These are phyloP conservation scores for Drosophila lacertosa DNA, from an alignment of 1,140 invertebrate species.

Conservation along the genomic window DNA sequence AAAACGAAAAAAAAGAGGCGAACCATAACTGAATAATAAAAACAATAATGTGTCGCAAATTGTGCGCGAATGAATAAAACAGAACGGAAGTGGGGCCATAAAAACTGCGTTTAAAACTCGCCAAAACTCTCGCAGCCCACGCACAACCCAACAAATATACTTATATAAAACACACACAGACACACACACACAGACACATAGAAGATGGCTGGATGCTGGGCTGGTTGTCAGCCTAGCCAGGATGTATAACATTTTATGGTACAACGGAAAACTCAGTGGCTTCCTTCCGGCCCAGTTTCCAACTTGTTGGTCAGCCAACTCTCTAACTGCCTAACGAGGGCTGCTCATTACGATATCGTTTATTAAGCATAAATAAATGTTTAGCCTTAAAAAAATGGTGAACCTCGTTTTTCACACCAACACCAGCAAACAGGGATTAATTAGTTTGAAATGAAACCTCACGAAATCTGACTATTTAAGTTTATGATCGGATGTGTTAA, in stretches of 20 bases:
- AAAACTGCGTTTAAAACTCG: slow-evolving; percentile 73
- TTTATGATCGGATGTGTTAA: too few relatives aligned
- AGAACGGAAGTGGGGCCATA: slow-evolving; percentile 75
- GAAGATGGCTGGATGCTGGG: slow-evolving; percentile 13
- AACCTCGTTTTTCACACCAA: too few relatives aligned
- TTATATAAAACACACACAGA: background rate
- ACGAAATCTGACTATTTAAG: too few relatives aligned
- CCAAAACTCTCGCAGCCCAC: slow-evolving; percentile 37
- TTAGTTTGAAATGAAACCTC: too few relatives aligned
- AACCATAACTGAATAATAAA: slow-evolving; percentile 66
- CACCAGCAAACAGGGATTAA: too few relatives aligned
- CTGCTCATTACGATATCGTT: slow-evolving; percentile 25
- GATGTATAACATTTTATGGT: slow-evolving; percentile 77
- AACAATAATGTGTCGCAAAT: slow-evolving; percentile 79
- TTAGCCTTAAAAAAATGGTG: background rate
- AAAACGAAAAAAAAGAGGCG: background rate
- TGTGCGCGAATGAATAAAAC: slow-evolving; percentile 79
- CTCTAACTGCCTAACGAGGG: slow-evolving; percentile 14
- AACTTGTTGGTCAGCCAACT: slow-evolving; percentile 29
- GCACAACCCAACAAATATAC: slow-evolving; percentile 28
- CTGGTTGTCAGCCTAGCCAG: slow-evolving; percentile 35
- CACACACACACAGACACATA: slow-evolving; percentile 18
- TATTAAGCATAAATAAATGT: slow-evolving; percentile 1
- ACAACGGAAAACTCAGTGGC: slow-evolving; percentile 74
- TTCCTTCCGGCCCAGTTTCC: slow-evolving; percentile 75